Conservation (phyloP, 35 echinoderm and acorn worm genomes). For the Hemicentrotus pulcherrimus region DNA sequence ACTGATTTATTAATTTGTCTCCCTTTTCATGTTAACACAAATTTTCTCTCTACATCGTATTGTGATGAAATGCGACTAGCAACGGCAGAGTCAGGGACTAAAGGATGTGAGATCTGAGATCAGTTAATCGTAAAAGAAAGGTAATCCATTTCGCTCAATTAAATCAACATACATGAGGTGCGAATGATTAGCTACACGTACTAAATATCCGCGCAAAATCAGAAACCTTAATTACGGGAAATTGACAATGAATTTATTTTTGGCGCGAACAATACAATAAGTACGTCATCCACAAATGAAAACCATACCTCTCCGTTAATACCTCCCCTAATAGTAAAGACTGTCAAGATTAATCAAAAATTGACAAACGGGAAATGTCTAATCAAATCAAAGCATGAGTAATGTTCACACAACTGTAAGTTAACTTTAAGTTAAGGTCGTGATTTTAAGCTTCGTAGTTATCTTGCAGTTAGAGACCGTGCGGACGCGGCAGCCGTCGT, state of each 20-base stretch:
- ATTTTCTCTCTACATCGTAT: background rate
- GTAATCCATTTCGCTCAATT: background rate
- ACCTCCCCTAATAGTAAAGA: background rate
- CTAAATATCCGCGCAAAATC: background rate
- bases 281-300: background rate
- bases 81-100: background rate
- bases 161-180: background rate
- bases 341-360: background rate
- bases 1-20: too few species aligned
- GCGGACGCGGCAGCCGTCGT: too few species aligned
- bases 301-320: background rate
- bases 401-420: too few species aligned
- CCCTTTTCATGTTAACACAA: background rate
- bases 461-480: too few species aligned
- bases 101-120: background rate
- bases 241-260: slow-evolving; percentile 1
- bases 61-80: background rate
- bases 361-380: background rate
- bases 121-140: background rate
- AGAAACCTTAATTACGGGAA: background rate
- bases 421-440: too few species aligned
- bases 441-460: too few species aligned
- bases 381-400: background rate
- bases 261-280: background rate
- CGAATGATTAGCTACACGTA: background rate